Base-by-base conservation (phyloP, 2,888 invertebrate species). In the Bombylius major region DNA sequence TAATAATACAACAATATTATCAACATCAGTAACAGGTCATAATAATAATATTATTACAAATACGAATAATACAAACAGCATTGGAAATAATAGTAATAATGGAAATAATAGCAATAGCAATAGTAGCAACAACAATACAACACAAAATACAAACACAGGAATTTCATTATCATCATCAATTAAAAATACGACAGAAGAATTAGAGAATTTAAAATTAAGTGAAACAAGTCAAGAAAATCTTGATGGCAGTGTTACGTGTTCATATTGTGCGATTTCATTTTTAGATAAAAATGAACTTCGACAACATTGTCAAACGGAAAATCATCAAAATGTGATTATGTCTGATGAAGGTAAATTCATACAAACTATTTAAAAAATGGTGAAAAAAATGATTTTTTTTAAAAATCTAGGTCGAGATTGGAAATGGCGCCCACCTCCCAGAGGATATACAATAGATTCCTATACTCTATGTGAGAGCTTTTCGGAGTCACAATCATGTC, bases 341-440 rank as follows among this genome's bases (percentile, higher is more conserved):
- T 82, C 82, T 11, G 84, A 84, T 70, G 83, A 83, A 69, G 83
- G 79, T 65, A 62, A 58, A 61, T 48, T 23, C n/a, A 7, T 14
- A n/a, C 8, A 46, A n/a, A 46, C 14, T 46, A 46, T 12, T 46
- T 23, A 23, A 23, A 23, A 23, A 23, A 23, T 23, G 23, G 3
- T 23, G n/a, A n/a, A 5, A 44, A 11, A 44, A 11, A 5, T 13
- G n/a, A 7, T n/a, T 11, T 44, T 44, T 11, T 7, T 11, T 11
- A 2, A 1, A 12, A 12, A 61, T 59, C 7, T 50, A 73, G 75
- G 79, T n/a, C 76, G 80, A 39, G 81, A 82, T 64, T 83, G 83
- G 83, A 78, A 79, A 63, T 83, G 80, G 77, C 73, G 86, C 50
- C 81, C 83, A 8, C 86, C 86, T 45, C 85, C 86, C 33, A 75